Conservation (phyloP, 2,888 invertebrate species). For the Rambutsinella grinnellia region DNA sequence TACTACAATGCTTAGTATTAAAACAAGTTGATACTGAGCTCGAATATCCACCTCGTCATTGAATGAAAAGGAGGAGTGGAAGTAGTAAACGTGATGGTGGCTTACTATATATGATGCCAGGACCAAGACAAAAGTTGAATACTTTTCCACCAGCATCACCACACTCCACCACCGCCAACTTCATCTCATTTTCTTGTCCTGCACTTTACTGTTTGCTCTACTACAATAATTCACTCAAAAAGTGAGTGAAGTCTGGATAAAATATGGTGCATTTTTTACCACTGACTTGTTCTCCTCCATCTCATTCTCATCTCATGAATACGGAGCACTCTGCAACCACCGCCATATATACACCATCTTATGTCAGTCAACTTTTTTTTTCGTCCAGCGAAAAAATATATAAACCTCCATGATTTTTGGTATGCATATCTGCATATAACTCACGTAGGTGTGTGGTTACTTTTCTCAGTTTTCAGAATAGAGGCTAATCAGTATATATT, state of each 20-base stretch:
- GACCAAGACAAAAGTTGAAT: slow-evolving; percentile 18
- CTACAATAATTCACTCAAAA: slow-evolving; percentile 56
- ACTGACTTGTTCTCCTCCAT: slow-evolving; percentile 47
- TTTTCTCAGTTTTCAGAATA: neutral
- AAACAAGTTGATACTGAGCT: neutral
- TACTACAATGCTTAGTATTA: neutral
- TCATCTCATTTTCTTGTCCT: slow-evolving; percentile 55
- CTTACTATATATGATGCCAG: too few species aligned
- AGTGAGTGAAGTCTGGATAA: slow-evolving; percentile 56
- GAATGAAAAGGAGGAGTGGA: neutral
- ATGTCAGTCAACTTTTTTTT: slow-evolving; percentile 50
- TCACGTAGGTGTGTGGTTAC: slow-evolving; percentile 56
- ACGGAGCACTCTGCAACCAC: neutral
- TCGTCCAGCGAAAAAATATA: slow-evolving; percentile 39
- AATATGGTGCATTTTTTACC: slow-evolving; percentile 54
- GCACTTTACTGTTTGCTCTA: slow-evolving; percentile 58
- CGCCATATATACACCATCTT: neutral
- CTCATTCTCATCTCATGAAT: neutral
- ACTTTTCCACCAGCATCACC: slow-evolving; percentile 1
- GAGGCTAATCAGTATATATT: slow-evolving; percentile 33
- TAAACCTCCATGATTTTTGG: neutral
- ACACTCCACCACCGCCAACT: slow-evolving; percentile 9
- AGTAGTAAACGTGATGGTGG: too few species aligned
- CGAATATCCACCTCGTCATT: too few species aligned
- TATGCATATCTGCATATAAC: slow-evolving; percentile 4